These are phyloP conservation scores for Daboia siamensis DNA, from an alignment of 2,113 vertebrate genomes.

Conservation along the genomic window DNA sequence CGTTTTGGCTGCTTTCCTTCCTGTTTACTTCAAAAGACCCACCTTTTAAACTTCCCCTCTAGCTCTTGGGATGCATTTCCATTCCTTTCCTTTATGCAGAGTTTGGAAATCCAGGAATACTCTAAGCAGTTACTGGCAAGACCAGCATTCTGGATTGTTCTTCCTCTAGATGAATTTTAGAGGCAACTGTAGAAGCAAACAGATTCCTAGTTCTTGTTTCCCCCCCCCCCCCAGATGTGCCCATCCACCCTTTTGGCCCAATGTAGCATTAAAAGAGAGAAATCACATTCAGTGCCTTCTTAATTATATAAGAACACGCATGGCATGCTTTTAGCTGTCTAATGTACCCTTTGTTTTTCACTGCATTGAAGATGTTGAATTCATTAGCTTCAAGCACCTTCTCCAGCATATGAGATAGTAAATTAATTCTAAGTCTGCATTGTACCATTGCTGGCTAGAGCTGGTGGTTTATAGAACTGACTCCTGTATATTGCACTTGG, in stretches of 20 bases:
- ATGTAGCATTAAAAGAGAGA: neutral
- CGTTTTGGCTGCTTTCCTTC: slow-evolving; percentile 9
- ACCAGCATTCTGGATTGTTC: neutral
- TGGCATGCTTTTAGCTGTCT: neutral
- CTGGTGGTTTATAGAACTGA: neutral
- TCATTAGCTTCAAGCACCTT: neutral
- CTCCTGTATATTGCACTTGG: neutral
- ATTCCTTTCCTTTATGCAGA: neutral
- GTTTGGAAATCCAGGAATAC: neutral
- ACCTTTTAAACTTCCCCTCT: slow-evolving; percentile 2
- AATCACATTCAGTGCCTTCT: neutral
- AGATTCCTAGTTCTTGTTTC: neutral
- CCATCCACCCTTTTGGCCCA: neutral
- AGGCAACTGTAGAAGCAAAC: neutral
- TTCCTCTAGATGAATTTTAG: neutral
- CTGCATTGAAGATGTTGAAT: neutral
- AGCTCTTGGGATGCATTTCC: neutral
- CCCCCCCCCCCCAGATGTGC: neutral
- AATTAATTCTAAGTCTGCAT: neutral
- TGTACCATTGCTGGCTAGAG: neutral
- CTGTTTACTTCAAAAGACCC: slow-evolving; percentile 1
- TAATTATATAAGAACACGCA: neutral
- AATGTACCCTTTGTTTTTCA: neutral
- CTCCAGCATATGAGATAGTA: neutral
- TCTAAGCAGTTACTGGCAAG: neutral